Conservation (phyloP, 2,888 invertebrate species). For the Carabus problematicus region DNA sequence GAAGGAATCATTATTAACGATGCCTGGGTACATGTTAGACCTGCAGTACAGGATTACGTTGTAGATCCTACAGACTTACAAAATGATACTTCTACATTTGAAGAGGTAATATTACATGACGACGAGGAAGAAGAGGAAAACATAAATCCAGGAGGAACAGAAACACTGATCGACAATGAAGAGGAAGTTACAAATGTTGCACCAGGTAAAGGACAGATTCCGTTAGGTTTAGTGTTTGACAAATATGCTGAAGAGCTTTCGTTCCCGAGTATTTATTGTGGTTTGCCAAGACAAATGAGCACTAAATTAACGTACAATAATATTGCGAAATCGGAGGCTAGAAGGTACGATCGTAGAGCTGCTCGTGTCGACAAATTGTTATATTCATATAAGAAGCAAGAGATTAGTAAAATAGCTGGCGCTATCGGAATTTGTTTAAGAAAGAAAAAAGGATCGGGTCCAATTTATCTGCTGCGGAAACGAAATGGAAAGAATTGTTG, state of each 20-base stretch:
- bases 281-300: slow-evolving; percentile 43
- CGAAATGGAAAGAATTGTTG: slow-evolving; percentile 44
- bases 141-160: slow-evolving; percentile 44
- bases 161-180: slow-evolving; percentile 44
- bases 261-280: slow-evolving; percentile 45
- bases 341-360: slow-evolving; percentile 45
- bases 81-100: not conserved
- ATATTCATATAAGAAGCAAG: slow-evolving; percentile 44
- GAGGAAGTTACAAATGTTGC: slow-evolving; percentile 39
- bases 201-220: slow-evolving; percentile 45
- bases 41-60: not conserved
- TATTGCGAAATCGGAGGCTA: slow-evolving; percentile 45
- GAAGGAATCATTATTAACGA: slow-evolving; percentile 1
- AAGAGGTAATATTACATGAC: not conserved
- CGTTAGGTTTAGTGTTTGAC: slow-evolving; percentile 45
- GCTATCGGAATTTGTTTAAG: slow-evolving; percentile 45
- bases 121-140: slow-evolving; percentile 15
- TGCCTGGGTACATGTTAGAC: not conserved
- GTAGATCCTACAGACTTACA: not conserved
- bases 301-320: slow-evolving; percentile 44
- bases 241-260: slow-evolving; percentile 44
- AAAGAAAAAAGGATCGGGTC: slow-evolving; percentile 44
- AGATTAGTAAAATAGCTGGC: slow-evolving; percentile 33
- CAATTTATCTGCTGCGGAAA: slow-evolving; percentile 44
- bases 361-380: slow-evolving; percentile 46